Percentiles rank a stretch among this genome's conserved stretches.
Conservation (phyloP, 2,113 vertebrate species). For the Lathamus discolor region DNA sequence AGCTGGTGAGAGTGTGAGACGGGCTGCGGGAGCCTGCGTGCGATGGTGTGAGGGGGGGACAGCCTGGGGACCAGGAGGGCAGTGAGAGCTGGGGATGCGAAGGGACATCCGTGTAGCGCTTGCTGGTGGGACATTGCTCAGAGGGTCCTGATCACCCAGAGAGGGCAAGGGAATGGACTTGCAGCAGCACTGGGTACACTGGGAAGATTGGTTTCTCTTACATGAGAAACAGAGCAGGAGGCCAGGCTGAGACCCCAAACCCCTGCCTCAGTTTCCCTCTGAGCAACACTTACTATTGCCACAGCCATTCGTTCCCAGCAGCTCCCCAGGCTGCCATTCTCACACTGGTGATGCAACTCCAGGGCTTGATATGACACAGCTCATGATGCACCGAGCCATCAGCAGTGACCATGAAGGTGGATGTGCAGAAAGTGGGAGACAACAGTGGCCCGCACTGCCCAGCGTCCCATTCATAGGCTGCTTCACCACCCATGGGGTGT, state of each 20-base stretch:
- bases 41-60: rapidly evolving
- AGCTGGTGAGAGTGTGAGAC: background rate
- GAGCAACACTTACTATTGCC: background rate
- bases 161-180: rapidly evolving
- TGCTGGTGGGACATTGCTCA: rapidly evolving
- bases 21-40: background rate
- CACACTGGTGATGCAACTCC: background rate
- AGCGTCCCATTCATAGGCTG: background rate
- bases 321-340: background rate
- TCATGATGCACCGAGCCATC: background rate
- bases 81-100: rapidly evolving
- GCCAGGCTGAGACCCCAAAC: background rate
- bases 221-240: background rate
- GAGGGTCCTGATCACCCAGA: background rate
- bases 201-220: background rate
- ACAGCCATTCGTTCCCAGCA: background rate
- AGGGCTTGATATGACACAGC: background rate
- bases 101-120: background rate
- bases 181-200: background rate
- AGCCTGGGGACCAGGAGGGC: rapidly evolving
- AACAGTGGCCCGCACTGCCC: background rate
- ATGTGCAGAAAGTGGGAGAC: background rate
- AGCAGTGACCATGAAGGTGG: background rate
- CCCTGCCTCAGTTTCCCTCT: background rate
- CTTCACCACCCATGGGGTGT: background rate